A percentile compares a stretch with the other conserved stretches of the same genome.
Conservation (phyloP, 1,140 invertebrate genomes). For the Drosophila prosaltans region DNA sequence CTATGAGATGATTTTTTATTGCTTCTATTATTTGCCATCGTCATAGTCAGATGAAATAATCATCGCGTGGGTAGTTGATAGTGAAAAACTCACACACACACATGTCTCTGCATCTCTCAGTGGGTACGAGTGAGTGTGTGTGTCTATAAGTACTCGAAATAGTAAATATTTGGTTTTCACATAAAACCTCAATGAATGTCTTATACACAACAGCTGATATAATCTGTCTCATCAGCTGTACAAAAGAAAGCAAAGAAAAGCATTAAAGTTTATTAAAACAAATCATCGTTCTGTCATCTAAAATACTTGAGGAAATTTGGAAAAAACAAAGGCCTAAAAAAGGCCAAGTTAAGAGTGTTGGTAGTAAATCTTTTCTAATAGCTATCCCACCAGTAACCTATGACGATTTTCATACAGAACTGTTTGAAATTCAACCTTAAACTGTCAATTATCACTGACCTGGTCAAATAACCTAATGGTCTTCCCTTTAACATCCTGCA, state of each 20-base stretch:
- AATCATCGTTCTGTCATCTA: neutral
- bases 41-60: slow-evolving; percentile 40
- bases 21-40: slow-evolving; percentile 55
- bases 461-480: neutral
- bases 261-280: neutral
- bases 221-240: slow-evolving; percentile 9
- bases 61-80: slow-evolving; percentile 41
- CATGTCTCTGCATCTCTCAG: neutral
- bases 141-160: slow-evolving; percentile 15
- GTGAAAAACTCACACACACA: slow-evolving; percentile 4
- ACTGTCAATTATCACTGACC: neutral
- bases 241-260: neutral
- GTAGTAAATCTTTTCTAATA: no score
- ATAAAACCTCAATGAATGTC: slow-evolving; percentile 36
- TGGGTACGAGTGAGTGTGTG: slow-evolving; percentile 10
- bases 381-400: no score
- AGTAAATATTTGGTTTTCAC: slow-evolving; percentile 50
- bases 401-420: no score
- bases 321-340: neutral
- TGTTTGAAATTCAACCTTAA: no score
- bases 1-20: slow-evolving; percentile 69
- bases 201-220: slow-evolving; percentile 43
- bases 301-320: neutral
- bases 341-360: no score
- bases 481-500: no score